Base-by-base conservation (phyloP, 2,888 invertebrate genomes). In the Coleophora deauratella region DNA sequence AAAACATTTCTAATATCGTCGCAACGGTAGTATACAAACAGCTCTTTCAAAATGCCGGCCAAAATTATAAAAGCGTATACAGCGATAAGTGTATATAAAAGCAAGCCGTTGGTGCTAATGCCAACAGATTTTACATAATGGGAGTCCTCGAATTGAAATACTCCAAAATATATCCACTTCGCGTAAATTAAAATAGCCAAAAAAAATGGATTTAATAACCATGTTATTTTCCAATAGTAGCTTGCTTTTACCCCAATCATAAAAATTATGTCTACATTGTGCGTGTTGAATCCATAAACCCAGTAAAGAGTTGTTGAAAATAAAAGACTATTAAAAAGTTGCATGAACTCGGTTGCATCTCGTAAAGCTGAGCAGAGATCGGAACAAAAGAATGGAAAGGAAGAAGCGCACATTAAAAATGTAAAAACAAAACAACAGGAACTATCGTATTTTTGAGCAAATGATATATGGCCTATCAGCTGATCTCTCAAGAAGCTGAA, bases 161-260 rank as follows among this genome's bases (percentile, higher is more conserved):
- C 44, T 9, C 59, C 39, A 8, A 71, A 46, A 12, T 54, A 43
- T 8, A 31, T 27, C 37, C 54, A 64, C 45, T 61, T 64, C 38
- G 51, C 47, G 43, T 59, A 67, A 27, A 78, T 40, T 35, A 73
- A 45, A 9, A 52, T 3, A 1, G 43, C 7, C 27, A 73, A 47
- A n/a, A 72, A 41, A 1, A 80, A 11, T 0, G 82, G 82, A 54
- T 65, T 79, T 3, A 72, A 33, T 9, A 72, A 9, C 79, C 81
- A 81, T 1, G 62, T 44, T 35, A 71, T 45, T 61, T 75, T 79
- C 73, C 72, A 78, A 57, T 71, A 74, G 37, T 67, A 69, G 40
- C 69, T 76, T 0, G 77, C 62, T 54, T 79, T 82, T 10, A 82
- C 66, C 3, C 82, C 82, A 49, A 81, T 76, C 82, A 84, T 84